Evolutionary conservation across 2,113 vertebrate genomes (phyloP).

Genomic region (Drymodes brunneopygia): DNA sequence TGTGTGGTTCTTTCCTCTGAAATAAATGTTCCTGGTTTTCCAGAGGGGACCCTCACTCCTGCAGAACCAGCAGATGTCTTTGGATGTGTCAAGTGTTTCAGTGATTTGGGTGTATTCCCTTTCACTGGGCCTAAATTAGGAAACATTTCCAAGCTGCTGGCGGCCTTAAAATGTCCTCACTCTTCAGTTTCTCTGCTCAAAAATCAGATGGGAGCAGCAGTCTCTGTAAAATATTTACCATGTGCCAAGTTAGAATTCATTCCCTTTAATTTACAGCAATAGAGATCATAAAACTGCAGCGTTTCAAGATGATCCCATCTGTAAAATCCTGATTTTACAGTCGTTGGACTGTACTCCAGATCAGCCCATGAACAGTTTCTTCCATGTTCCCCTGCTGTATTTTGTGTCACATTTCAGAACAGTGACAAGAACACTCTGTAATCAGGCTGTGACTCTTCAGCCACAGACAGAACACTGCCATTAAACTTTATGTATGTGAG

Average conservation of each 20-base stretch:
- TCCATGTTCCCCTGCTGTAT: background rate
- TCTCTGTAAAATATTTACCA: background rate
- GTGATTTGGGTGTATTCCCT: background rate
- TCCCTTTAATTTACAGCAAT: background rate
- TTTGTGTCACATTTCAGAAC: background rate
- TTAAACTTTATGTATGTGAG: background rate
- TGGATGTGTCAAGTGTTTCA: background rate
- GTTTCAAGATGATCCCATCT: background rate
- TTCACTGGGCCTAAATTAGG: background rate
- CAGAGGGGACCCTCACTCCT: background rate
- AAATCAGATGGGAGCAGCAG: background rate
- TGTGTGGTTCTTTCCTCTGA: background rate
- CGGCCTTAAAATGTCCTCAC: background rate
- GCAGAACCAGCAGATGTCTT: background rate
- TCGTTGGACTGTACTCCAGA: background rate
- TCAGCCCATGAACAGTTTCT: background rate
- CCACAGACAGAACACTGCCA: background rate
- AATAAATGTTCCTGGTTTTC: background rate
- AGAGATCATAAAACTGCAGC: background rate
- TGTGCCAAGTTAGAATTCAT: background rate
- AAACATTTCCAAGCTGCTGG: background rate
- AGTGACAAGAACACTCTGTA: background rate
- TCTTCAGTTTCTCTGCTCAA: background rate
- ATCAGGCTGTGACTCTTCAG: background rate
- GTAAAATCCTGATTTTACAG: background rate